These are phyloP conservation scores for Ormyrus rosae DNA, from an alignment of 2,888 invertebrate species.

Conservation along the genomic window DNA sequence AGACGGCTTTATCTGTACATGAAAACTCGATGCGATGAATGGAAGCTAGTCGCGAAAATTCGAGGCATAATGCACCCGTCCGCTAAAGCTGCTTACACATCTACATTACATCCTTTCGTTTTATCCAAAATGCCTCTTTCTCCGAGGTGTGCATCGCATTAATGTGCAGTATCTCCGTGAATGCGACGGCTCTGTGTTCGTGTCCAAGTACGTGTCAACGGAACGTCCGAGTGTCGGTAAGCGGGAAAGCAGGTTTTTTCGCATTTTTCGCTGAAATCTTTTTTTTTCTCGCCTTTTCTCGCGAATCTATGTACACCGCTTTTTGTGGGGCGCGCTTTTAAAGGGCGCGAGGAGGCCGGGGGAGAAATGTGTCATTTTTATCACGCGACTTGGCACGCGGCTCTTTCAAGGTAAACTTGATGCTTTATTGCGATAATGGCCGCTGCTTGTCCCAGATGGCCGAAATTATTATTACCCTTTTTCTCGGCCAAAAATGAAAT, in stretches of 20 bases:
- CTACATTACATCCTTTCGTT: too few species aligned
- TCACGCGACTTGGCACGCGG: not conserved
- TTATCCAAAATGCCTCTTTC: too few species aligned
- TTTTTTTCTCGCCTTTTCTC: not conserved
- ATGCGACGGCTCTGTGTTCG: too few species aligned
- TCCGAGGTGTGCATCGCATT: not conserved
- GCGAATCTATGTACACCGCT: not conserved
- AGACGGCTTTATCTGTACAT: too few species aligned
- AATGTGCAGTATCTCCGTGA: not conserved
- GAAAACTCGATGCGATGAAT: too few species aligned
- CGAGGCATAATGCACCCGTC: too few species aligned
- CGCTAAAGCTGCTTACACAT: too few species aligned
- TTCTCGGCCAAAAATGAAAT: too few species aligned
- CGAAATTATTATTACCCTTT: not conserved
- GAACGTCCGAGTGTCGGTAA: not conserved
- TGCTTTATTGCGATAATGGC: conserved; percentile 25
- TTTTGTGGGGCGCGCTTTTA: not conserved
- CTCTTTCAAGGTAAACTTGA: conserved; percentile 38
- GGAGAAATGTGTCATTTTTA: conserved; percentile 37
- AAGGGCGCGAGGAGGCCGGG: not conserved
- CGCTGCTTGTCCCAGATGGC: not conserved
- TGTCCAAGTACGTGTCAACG: not conserved
- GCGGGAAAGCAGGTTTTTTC: conserved; percentile 25
- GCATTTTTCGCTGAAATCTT: conserved; percentile 3
- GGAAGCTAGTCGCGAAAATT: too few species aligned